Evolutionary conservation across 2,113 vertebrate genomes (phyloP).

Genomic region (Entosphenus tridentatus): DNA sequence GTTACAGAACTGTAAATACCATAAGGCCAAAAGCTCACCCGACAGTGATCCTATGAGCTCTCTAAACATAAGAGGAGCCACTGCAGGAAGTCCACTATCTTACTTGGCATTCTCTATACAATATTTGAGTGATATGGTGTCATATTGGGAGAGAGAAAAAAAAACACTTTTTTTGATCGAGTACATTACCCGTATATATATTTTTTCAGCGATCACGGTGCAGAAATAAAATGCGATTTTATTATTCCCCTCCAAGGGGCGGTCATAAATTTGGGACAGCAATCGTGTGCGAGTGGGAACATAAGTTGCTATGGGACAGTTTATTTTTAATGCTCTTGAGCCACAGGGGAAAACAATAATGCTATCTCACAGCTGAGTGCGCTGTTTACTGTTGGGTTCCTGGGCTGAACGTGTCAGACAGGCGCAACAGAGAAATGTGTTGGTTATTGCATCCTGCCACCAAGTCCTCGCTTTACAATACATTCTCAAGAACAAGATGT

Average conservation of each 20-base stretch:
- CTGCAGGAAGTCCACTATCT: too few species aligned
- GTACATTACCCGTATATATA: too few species aligned
- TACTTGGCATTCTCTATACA: too few species aligned
- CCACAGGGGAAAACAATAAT: conserved; percentile 5
- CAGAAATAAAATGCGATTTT: background rate
- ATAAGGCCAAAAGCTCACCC: too few species aligned
- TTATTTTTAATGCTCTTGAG: conserved; percentile 2
- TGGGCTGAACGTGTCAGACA: background rate
- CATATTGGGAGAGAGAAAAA: too few species aligned
- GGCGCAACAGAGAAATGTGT: conserved; percentile 5
- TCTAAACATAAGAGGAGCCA: too few species aligned
- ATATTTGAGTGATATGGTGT: too few species aligned
- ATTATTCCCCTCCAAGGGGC: conserved; percentile 1
- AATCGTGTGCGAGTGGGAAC: background rate
- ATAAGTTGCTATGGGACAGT: background rate
- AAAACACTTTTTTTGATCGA: too few species aligned
- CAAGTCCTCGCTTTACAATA: background rate
- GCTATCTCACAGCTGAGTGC: conserved; percentile 6
- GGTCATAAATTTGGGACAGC: background rate
- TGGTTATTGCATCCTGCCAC: conserved; percentile 2
- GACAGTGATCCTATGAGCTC: too few species aligned
- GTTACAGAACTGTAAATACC: too few species aligned
- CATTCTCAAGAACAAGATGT: too few species aligned
- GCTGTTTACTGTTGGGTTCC: conserved; percentile 3
- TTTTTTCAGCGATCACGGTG: background rate